These are phyloP conservation scores for Crypturellus tataupa DNA, from an alignment of 2,797 vertebrate genomes.

Conservation along the genomic window DNA sequence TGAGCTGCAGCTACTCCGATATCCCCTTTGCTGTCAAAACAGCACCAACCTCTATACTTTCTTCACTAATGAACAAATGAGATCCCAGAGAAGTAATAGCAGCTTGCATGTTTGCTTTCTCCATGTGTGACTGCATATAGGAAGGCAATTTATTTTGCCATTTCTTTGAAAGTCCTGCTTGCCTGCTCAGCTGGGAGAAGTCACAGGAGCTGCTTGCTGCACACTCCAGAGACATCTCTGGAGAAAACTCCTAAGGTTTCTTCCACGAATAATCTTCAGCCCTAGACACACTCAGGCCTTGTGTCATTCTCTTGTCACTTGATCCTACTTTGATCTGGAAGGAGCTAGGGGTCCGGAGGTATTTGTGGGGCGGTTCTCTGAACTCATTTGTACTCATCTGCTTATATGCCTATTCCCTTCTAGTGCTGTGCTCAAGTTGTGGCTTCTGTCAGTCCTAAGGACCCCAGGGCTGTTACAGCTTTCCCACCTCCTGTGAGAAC, in stretches of 20 bases:
- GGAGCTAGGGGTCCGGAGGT: not conserved
- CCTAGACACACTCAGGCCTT: not conserved
- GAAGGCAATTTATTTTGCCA: not conserved
- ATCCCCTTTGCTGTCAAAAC: not conserved
- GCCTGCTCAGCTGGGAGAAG: not conserved
- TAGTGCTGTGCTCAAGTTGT: not conserved
- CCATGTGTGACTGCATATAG: not conserved
- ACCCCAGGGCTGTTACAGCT: not conserved
- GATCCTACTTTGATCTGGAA: not conserved
- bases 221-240: not conserved
- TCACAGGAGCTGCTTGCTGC: not conserved
- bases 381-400: not conserved
- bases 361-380: fast-evolving
- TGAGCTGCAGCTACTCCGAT: not conserved
- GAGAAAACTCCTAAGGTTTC: not conserved
- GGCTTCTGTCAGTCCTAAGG: not conserved
- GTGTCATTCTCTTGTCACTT: not conserved
- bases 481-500: not conserved
- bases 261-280: not conserved
- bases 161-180: not conserved
- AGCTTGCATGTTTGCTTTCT: not conserved
- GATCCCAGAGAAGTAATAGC: not conserved
- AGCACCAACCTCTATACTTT: not conserved
- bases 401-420: fast-evolving
- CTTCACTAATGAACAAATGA: not conserved